Base-by-base conservation (phyloP, 2,888 invertebrate species). In the Operophtera brumata region DNA sequence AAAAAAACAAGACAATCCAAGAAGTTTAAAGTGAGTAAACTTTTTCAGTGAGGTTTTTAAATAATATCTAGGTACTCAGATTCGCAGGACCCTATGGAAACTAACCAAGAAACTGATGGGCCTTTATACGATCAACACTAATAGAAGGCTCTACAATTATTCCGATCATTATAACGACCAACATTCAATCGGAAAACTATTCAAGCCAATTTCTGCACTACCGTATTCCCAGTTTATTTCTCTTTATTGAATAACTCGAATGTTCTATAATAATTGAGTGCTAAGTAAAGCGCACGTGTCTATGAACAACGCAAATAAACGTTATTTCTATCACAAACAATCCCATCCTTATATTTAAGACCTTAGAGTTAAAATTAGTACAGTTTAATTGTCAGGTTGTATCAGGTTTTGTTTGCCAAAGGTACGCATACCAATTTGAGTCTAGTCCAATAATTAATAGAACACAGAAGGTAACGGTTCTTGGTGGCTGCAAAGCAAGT, bases 391-490 rank as follows among this genome's bases (percentile, higher is more conserved):
- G 14, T 4, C 8, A 8, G 39, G 28, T 6, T 41, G 37, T 28
- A 39, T 39, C 25, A 46, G 43, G 30, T 41, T 57, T 26, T 39
- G 32, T 49, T 44, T 47, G 40, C 32, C 13, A 49, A 55, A 47
- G 59, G 50, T 44, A 57, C 52, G 64, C 64, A 62, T 62, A 51
- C 57, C 61, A 62, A 65, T 65, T 65, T 59, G 57, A 61, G 59
- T 59, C 55, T 49, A 52, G 59, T 65, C 57, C 54, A 62, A 59
- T 65, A 65, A 65, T 65, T 65, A 65, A 59, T 62, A 65, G 56
- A 59, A 62, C 57, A 61, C 40, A 50, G 57, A 51, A 59, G 41
- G 39, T 56, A 62, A 59, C 62, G 57, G 64, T 50, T 34, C 13
- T 34, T 25, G 46, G 55, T 52, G 51, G 47, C 50, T 52, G 26